A percentile compares a stretch with the other conserved stretches of the same genome.
phyloP scores from a whole-genome alignment of 2,888 invertebrate species.

The Mythimna loreyi region DNA sequence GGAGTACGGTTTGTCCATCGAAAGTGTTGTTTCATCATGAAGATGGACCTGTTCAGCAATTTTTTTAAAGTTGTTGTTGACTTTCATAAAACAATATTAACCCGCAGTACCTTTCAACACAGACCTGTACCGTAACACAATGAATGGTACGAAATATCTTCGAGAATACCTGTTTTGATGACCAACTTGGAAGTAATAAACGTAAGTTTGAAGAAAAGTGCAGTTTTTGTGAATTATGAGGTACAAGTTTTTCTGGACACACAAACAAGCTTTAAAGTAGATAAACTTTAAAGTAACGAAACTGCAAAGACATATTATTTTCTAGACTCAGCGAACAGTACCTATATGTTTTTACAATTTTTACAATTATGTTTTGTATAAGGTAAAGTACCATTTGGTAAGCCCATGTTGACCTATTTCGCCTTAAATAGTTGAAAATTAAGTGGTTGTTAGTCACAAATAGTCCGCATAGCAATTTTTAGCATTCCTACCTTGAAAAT shows the following conservation, averaged over 20 bases:
- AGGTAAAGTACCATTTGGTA: too few relatives aligned
- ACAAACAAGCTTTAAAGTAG: not conserved
- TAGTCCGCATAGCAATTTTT: too few relatives aligned
- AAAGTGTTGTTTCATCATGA: too few relatives aligned
- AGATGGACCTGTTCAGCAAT: not conserved
- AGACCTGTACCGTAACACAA: constrained; percentile 42
- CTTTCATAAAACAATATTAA: not conserved
- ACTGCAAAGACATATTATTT: not conserved
- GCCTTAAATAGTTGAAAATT: not conserved
- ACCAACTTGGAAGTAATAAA: constrained; percentile 39
- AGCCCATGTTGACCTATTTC: not conserved
- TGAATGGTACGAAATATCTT: constrained; percentile 31
- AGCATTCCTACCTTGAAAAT: too few relatives aligned
- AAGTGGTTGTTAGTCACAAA: too few relatives aligned
- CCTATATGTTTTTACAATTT: too few relatives aligned
- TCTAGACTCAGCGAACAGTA: not conserved
- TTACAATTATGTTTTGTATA: too few relatives aligned
- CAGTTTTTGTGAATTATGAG: constrained; percentile 31
- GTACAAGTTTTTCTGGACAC: constrained; percentile 38
- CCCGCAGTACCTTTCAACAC: not conserved
- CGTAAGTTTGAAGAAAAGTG: constrained; percentile 25
- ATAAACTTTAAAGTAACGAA: not conserved
- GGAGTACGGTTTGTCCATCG: too few relatives aligned
- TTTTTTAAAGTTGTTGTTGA: too few relatives aligned
- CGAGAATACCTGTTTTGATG: constrained; percentile 48